Conservation (phyloP, 1,140 invertebrate genomes). For the Pissodes strobi region DNA sequence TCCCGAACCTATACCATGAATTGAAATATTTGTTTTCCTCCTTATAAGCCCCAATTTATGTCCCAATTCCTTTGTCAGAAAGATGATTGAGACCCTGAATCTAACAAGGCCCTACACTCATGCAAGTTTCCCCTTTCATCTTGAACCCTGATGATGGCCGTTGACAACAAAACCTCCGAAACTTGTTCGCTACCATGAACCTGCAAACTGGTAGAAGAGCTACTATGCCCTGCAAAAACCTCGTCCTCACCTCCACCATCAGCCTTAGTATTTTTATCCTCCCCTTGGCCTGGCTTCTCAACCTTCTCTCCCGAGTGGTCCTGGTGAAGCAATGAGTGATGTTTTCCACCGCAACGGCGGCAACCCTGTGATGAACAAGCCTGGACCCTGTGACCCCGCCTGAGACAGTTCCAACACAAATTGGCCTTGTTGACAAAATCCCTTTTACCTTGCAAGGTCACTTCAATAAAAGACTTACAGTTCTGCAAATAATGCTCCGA, state of each 20-base stretch:
- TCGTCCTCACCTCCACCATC: not conserved
- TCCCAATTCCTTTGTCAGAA: too few species aligned
- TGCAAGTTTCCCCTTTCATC: not conserved
- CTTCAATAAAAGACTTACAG: not conserved
- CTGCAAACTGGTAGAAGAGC: not conserved
- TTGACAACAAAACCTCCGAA: not conserved
- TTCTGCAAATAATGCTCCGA: not conserved
- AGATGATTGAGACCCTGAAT: too few species aligned
- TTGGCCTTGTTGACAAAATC: not conserved
- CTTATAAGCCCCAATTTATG: not conserved
- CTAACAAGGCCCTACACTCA: not conserved
- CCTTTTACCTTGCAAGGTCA: too few species aligned
- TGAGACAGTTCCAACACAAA: not conserved
- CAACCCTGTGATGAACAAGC: not conserved
- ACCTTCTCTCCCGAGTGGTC: not conserved
- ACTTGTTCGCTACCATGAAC: not conserved
- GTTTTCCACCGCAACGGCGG: not conserved
- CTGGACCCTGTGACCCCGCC: not conserved
- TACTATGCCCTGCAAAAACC: not conserved
- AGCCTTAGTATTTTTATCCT: not conserved
- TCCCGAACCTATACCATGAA: not conserved
- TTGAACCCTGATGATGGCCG: not conserved
- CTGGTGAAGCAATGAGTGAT: not conserved
- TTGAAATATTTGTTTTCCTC: too few species aligned
- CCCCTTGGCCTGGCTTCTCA: not conserved